Evolutionary conservation across 2,888 invertebrate species (phyloP), one percentile per base, ranked within the genome.

Genomic region (Marronus borbonicus): DNA sequence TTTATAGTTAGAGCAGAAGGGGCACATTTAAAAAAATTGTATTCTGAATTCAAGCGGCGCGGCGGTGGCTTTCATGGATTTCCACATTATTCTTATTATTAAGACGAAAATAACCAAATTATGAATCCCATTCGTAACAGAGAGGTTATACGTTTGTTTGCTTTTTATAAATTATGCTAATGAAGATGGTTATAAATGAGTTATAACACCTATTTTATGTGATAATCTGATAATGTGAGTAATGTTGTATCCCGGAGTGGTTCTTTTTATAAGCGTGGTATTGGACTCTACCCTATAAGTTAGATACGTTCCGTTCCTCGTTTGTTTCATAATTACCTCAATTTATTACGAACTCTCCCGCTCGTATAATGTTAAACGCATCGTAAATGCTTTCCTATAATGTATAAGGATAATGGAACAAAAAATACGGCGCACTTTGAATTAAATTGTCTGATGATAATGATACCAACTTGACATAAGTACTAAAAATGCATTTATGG

Each of bases 121-220:
- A 69, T 52, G 69, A 52, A 69, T 69, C 55, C 52, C 50, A 36
- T 52, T 69, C 52, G 31, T 69, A 69, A 69, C 55, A 52, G 55
- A 69, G 31, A 50, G 69, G 69, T 69, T 69, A 69, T 52, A 69
- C 50, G 52, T 52, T 69, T 69, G 69, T 69, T 69, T 69, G 52
- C 28, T 69, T 69, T n/a, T 69, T n/a, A 69, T 69, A 52, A 69
- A 69, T 69, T 69, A 69, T 69, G 69, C 52, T 50, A 69, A 69
- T 69, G 52, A 31, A 49, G 52, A 69, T 69, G 69, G 52, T 69
- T 69, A 69, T 52, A 69, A 69, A 69, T 52, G 69, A 69, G 31
- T 52, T 69, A 69, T 52, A 52, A 52, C 52, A 58, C 20, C 17
- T 58, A 69, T 55, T 69, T 69, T 52, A 69, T 69, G 69, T 69